These are phyloP conservation scores for Hassar affinis DNA, from an alignment of 2,113 vertebrate species.

Conservation along the genomic window DNA sequence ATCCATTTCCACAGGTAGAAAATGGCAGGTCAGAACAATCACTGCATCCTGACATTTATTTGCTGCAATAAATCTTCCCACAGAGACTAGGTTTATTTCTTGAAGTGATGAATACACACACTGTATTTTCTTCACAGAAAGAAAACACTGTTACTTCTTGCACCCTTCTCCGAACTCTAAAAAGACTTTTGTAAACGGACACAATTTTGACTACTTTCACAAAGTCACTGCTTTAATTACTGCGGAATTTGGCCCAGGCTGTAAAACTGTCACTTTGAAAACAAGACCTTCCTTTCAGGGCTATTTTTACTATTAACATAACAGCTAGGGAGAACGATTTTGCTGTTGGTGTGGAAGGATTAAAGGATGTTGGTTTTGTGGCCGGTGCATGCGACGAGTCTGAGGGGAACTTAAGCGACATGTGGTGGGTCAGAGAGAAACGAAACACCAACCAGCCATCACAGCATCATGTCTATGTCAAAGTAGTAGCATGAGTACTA, in stretches of 20 bases:
- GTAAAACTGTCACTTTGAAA: constrained; percentile 11
- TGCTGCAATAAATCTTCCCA: constrained; percentile 40
- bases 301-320: constrained; percentile 33
- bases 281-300: constrained; percentile 39
- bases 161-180: neutral
- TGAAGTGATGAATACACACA: constrained; percentile 40
- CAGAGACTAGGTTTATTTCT: constrained; percentile 2
- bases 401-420: neutral
- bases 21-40: constrained; percentile 15
- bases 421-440: constrained; percentile 2
- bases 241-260: neutral
- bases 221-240: constrained; percentile 8
- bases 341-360: constrained; percentile 35
- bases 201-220: constrained; percentile 8
- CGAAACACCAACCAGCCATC: neutral
- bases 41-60: constrained; percentile 47
- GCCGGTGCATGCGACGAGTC: neutral
- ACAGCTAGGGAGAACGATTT: neutral
- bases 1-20: neutral
- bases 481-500: neutral
- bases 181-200: neutral
- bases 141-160: constrained; percentile 40
- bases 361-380: constrained; percentile 25
- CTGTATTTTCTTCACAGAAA: constrained; percentile 40
- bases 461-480: neutral